Base-by-base conservation (phyloP, 2,113 vertebrate species). In the Lota lota region DNA sequence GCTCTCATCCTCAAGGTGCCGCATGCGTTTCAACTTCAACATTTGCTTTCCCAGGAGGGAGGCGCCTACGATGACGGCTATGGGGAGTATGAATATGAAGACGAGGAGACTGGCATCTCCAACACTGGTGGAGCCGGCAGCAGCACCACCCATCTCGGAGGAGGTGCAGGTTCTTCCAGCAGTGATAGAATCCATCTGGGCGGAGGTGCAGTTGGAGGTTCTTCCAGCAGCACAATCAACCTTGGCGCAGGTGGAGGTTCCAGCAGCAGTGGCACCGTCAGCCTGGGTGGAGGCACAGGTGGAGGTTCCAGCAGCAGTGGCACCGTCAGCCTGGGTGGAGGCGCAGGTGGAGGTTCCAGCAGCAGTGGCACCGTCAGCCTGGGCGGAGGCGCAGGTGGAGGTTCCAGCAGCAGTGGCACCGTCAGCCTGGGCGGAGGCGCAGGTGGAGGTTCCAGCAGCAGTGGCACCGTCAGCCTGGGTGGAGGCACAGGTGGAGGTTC, bases 51-150 rank as follows among this genome's bases (percentile, higher is more conserved):
- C 54, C 56, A 90, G 89, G 82, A 18, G 2, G 79, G 21, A 56
- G 17, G 6, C 21, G 70, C 80, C 70, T 86, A 88, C 5, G 87
- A 83, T 20, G 79, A 86, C 56, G 2, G 47, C 50, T 91, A 90
- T 1, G 53, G 18, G 0, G 76, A 83, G 18, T 88, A 88, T 5
- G 85, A 87, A 2, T 91, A 89, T 36, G 77, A 57, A 1, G 74
- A 74, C 14, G 89, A 87, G 7, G 68, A n/a, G n/a, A n/a, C n/a
- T 14, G 51, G 47, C 19, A 67, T 81, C 59, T 69, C 75, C 60
- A 74, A 16, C 74, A 72, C n/a, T 15, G 88, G 76, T 21, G 79
- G 63, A 33, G 79, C 70, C 0, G 75, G 47, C 0, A 17, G 61
- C 66, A 68, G 70, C 69, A 57, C 62, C 33, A 65, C 36, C 5